Evolutionary conservation across 2,888 invertebrate species (phyloP).

Genomic region (Chromoteleia sp.): DNA sequence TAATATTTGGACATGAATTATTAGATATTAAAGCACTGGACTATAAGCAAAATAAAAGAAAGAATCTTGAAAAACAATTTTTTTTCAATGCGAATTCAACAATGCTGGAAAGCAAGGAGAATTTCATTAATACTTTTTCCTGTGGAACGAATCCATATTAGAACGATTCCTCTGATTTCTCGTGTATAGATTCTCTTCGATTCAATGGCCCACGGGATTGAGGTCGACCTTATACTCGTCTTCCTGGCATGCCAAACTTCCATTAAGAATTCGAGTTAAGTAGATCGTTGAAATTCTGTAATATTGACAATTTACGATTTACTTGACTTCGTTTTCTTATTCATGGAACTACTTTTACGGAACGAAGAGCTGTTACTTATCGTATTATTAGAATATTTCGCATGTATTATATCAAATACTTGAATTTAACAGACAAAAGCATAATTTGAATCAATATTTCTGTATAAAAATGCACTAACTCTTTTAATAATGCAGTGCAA

Average conservation of each 20-base stretch:
- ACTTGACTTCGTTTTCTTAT: conserved; percentile 66
- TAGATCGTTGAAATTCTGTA: conserved; percentile 75
- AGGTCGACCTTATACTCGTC: conserved; percentile 75
- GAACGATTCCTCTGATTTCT: conserved; percentile 69
- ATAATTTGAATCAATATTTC: neutral
- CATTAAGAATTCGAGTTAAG: conserved; percentile 80
- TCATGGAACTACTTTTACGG: conserved; percentile 45
- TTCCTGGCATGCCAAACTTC: conserved; percentile 74
- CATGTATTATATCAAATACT: conserved; percentile 19
- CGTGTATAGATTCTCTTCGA: conserved; percentile 66
- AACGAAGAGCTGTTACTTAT: conserved; percentile 45
- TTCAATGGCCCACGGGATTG: conserved; percentile 74
- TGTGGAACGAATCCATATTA: conserved; percentile 65
- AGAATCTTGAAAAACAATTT: conserved; percentile 60
- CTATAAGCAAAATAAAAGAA: conserved; percentile 14
- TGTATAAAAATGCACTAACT: neutral
- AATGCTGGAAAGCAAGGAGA: conserved; percentile 49
- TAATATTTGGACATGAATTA: conserved; percentile 41
- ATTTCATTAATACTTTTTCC: conserved; percentile 69
- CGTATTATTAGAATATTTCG: conserved; percentile 47
- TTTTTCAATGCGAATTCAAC: conserved; percentile 57
- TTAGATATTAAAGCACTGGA: conserved; percentile 25
- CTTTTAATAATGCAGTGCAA: no score
- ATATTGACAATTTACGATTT: conserved; percentile 72
- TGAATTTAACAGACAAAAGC: conserved; percentile 5